Evolutionary conservation across 2,797 vertebrate genomes (phyloP).

Genomic region (Rhabdophis nuchalis): DNA sequence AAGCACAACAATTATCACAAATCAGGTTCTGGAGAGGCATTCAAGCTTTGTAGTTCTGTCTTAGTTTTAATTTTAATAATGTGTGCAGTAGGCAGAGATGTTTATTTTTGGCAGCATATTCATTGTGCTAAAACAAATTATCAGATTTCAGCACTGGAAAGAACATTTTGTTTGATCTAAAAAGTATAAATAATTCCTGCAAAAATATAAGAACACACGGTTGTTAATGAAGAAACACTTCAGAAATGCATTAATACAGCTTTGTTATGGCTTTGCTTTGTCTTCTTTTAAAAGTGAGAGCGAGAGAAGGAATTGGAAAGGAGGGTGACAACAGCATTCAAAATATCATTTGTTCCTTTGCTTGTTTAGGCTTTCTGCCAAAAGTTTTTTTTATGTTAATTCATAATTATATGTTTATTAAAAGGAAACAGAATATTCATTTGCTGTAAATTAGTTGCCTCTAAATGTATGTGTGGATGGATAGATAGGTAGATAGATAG

Average conservation of each 20-base stretch:
- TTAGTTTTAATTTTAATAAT: conserved; percentile 48
- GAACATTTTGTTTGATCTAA: conserved; percentile 49
- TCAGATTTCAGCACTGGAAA: conserved; percentile 54
- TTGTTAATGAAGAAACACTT: conserved; percentile 57
- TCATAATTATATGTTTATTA: not conserved
- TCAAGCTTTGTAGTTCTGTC: conserved; percentile 19
- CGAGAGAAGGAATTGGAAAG: not conserved
- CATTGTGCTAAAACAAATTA: conserved; percentile 57
- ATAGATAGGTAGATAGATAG: too few relatives aligned
- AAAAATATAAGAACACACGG: conserved; percentile 39
- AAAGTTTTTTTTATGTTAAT: conserved; percentile 22
- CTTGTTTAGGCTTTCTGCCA: conserved; percentile 16
- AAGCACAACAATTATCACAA: conserved; percentile 41
- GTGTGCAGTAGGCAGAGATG: conserved; percentile 42
- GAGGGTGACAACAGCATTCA: not conserved
- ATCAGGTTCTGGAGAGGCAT: conserved; percentile 20
- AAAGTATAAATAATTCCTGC: conserved; percentile 38
- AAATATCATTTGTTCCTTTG: conserved; percentile 24
- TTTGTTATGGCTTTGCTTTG: conserved; percentile 21
- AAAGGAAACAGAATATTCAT: not conserved
- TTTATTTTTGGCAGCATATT: conserved; percentile 53
- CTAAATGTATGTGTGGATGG: not conserved
- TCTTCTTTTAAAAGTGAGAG: conserved; percentile 30
- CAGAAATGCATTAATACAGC: conserved; percentile 50
- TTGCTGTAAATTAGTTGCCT: not conserved